phyloP scores from a whole-genome alignment of 2,113 vertebrate species.

The Daboia siamensis region DNA sequence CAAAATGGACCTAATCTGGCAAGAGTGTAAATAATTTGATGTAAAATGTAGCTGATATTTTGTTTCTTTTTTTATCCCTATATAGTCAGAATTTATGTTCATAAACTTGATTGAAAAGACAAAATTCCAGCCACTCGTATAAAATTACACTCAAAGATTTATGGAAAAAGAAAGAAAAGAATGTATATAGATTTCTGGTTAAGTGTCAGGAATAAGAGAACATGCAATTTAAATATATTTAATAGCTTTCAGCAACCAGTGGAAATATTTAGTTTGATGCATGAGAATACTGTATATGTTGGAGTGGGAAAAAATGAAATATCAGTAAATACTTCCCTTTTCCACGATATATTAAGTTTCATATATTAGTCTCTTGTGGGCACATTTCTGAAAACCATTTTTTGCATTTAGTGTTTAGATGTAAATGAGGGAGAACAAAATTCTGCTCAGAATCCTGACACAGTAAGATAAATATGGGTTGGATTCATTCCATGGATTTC shows the following conservation, averaged over 20 bases:
- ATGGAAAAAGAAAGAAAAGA: neutral
- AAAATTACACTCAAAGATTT: neutral
- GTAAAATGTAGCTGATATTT: neutral
- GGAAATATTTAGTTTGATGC: neutral
- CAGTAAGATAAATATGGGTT: neutral
- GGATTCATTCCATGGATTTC: conserved; percentile 1
- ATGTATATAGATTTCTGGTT: neutral
- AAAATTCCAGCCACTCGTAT: neutral
- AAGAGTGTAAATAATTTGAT: neutral
- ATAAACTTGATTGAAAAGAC: conserved; percentile 23
- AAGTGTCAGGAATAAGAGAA: neutral
- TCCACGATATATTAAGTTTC: neutral
- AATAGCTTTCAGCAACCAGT: neutral
- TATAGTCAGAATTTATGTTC: conserved; percentile 3
- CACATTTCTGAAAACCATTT: neutral
- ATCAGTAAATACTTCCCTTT: conserved; percentile 5
- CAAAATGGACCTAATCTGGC: conserved; percentile 16
- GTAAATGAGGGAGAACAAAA: neutral
- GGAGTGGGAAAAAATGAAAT: conserved; percentile 3
- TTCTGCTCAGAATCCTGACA: neutral
- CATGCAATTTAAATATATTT: conserved; percentile 13
- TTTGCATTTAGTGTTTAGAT: neutral
- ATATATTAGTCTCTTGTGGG: neutral
- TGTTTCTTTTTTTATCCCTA: neutral
- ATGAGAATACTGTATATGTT: neutral